Evolutionary conservation across 2,888 invertebrate species (phyloP), one percentile per base, ranked within the genome.

Genomic region (Nasonia oneida): DNA sequence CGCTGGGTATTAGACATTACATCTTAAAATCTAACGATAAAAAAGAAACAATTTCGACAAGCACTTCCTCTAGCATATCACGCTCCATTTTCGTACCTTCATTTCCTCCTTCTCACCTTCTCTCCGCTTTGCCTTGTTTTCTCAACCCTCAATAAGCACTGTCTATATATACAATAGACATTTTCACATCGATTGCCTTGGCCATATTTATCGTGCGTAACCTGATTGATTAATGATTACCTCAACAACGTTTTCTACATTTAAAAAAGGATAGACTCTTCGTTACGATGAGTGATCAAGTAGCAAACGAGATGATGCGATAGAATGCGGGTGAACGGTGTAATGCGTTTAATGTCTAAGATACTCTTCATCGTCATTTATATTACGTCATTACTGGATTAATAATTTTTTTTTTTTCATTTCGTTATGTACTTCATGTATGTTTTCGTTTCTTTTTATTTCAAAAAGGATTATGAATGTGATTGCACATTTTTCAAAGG

Each of bases 21-120:
- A 89, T 90, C 90, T 92, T 91, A 91, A 90, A 78, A 89, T 89
- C 90, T 91, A 91, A 90, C 89, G 89, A 90, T 91, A 90, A 88
- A 91, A 89, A 91, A 90, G 89, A 90, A 91, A 90, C 89, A 89
- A 91, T 89, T 89, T 89, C 88, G 88, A 90, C 89, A 90, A 91
- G 89, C 89, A 88, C 87, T 87, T 87, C 83, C 50, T 83, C n/a
- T 77, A 74, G 61, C 53, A 78, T 84, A 81, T 78, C 67, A 84
- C 82, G 71, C 29, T 82, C 76, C 81, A 75, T 78, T 81, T 83
- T 73, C 47, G 50, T 79, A 6, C 47, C 37, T 67, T 15, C 8
- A 47, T 57, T 73, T n/a, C 70, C 14, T n/a, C 70, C 14, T 76
- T 37, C 61, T 75, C 75, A 2, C 70, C 70, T 29, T 47, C 37